Percentiles rank a stretch among this genome's conserved stretches.
Conservation (phyloP, 2,113 vertebrate species). For the Grus americana region DNA sequence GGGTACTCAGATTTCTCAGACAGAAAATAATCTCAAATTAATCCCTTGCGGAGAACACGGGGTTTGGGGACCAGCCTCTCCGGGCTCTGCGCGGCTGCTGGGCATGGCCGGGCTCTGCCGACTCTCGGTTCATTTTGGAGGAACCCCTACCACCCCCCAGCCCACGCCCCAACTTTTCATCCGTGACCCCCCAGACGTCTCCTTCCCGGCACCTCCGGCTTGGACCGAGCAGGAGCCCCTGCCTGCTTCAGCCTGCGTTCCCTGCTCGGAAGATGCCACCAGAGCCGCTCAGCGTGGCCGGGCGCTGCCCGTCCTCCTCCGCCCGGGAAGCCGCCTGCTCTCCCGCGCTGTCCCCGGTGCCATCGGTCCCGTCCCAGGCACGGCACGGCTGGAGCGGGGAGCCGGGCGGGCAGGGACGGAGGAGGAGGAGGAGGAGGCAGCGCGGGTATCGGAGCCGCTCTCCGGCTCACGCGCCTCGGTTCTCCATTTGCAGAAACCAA, state of each 20-base stretch:
- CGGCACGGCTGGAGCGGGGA: neutral
- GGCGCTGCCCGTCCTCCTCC: neutral
- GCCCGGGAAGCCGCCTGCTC: too few species aligned
- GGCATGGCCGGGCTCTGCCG: fast-evolving
- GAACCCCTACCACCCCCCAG: neutral
- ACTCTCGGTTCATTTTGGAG: neutral
- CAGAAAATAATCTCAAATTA: neutral
- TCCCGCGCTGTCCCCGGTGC: neutral
- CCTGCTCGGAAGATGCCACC: neutral
- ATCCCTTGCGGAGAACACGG: neutral
- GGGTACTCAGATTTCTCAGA: neutral
- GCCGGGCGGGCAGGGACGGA: neutral
- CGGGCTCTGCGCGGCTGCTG: fast-evolving
- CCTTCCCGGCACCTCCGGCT: neutral
- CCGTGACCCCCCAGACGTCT: neutral
- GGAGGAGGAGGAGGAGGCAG: neutral
- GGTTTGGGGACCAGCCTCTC: neutral
- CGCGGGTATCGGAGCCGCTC: neutral
- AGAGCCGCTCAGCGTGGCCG: fast-evolving
- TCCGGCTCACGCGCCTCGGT: neutral
- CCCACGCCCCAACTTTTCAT: neutral
- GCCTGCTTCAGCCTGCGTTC: neutral
- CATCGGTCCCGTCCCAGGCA: fast-evolving
- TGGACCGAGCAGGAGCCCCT: neutral
- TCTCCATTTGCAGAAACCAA: neutral